Evolutionary conservation across 1,140 invertebrate species (phyloP), one percentile per base, ranked within the genome.

Genomic region (Meloidogyne hapla): DNA sequence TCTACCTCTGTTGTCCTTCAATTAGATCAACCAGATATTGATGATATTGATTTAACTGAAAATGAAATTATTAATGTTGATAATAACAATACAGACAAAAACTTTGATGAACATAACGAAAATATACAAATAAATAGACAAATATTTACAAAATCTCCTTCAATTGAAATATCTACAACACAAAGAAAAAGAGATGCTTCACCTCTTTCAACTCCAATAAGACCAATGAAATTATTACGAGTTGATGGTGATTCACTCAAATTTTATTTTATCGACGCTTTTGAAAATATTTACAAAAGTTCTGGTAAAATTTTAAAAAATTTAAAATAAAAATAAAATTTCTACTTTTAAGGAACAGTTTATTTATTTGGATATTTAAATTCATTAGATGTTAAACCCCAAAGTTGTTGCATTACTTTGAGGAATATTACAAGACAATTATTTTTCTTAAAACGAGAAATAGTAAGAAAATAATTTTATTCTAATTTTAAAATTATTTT

Each of bases 321-420:
- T 26, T 10, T 66, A 13, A 13, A 13, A 8, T 18, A 56, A 56
- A 62, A 13, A 23, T 26, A 33, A 21, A n/a, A 18, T 15, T 77
- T 56, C 33, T 64, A n/a, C 6, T 63, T 38, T 71, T 28, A 48
- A 79, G 80, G 80, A 2, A 74, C 45, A 45, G 79, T 84, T 56
- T 82, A 84, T 67, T 72, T 82, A 38, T 82, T 82, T 61, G 81
- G 81, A 2, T 40, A 64, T n/a, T 21, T 84, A 15, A 62, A 72
- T 5, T 45, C 28, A 21, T 63, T 9, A 9, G 66, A 66, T 13
- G 56, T 42, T 6, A 28, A 10, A 64, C 77, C 23, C 45, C 26
- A 84, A 61, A 96, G 94, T 68, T 95, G 94, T 86, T 97, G 94
- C 89, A 89, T 98, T 4, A 90, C 91, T 28, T 91, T 98, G 0